Evolutionary conservation across 92 coral and sea anemone genomes (phyloP).

Genomic region (Epizoanthus stellaris): DNA sequence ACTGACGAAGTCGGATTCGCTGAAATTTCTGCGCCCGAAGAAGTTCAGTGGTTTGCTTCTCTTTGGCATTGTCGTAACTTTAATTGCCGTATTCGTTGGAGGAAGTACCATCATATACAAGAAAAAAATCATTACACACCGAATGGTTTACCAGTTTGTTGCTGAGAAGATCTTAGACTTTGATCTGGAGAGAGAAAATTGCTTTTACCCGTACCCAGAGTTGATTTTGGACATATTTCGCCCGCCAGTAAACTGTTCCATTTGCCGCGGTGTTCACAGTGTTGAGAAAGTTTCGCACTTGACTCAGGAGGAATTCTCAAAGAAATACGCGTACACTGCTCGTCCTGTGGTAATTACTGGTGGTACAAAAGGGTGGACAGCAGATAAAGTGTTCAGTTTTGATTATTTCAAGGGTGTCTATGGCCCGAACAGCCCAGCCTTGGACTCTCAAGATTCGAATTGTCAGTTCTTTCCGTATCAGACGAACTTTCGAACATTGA

Average conservation of each 20-base stretch:
- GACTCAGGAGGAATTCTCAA: slow-evolving; percentile 70
- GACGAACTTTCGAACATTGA: slow-evolving; percentile 73
- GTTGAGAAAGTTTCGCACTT: slow-evolving; percentile 78
- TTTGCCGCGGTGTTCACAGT: slow-evolving; percentile 75
- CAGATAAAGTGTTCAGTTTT: slow-evolving; percentile 80
- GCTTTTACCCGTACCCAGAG: slow-evolving; percentile 83
- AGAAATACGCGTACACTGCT: slow-evolving; percentile 83
- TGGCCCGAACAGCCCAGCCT: slow-evolving; percentile 80
- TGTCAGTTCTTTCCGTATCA: slow-evolving; percentile 96
- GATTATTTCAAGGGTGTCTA: slow-evolving; percentile 87
- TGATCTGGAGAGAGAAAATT: slow-evolving; percentile 80
- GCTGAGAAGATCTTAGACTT: slow-evolving; percentile 73
- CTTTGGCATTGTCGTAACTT: slow-evolving; percentile 47
- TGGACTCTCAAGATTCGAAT: slow-evolving; percentile 68
- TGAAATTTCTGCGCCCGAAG: slow-evolving; percentile 60
- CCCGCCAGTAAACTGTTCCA: slow-evolving; percentile 91
- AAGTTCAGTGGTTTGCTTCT: slow-evolving; percentile 17
- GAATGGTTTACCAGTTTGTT: slow-evolving; percentile 50
- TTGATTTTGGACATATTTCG: slow-evolving; percentile 86
- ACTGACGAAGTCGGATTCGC: slow-evolving; percentile 61
- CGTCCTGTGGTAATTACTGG: slow-evolving; percentile 91
- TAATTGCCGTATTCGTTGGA: slow-evolving; percentile 70
- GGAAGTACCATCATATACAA: slow-evolving; percentile 54
- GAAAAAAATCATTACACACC: slow-evolving; percentile 51
- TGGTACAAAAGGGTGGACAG: slow-evolving; percentile 90